Conservation (phyloP, 2,113 vertebrate genomes). For the Gymnocephalus cernua region DNA sequence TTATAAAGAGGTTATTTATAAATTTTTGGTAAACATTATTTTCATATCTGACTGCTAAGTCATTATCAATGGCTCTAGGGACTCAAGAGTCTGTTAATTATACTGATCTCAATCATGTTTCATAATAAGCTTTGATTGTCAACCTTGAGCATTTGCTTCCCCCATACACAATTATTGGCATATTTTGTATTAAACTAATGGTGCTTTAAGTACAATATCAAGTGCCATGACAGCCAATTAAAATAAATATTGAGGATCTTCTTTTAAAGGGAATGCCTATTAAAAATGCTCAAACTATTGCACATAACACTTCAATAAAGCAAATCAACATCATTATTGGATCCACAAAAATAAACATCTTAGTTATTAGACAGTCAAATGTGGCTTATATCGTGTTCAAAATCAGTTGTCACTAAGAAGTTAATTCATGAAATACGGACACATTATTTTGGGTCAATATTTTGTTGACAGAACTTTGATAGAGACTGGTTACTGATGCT, state of each 20-base stretch:
- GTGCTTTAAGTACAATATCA: slow-evolving; percentile 36
- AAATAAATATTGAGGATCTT: slow-evolving; percentile 30
- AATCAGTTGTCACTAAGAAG: slow-evolving; percentile 19
- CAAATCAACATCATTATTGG: slow-evolving; percentile 39
- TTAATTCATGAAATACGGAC: slow-evolving; percentile 20
- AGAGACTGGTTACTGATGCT: too few relatives aligned
- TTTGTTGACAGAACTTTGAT: too few relatives aligned
- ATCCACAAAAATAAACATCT: slow-evolving; percentile 54
- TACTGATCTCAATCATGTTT: slow-evolving; percentile 33
- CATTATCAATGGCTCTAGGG: slow-evolving; percentile 40
- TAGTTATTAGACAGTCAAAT: slow-evolving; percentile 25
- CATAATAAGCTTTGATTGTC: slow-evolving; percentile 82
- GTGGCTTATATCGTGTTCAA: slow-evolving; percentile 5
- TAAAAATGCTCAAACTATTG: slow-evolving; percentile 63
- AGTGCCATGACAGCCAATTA: slow-evolving; percentile 23
- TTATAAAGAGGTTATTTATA: slow-evolving; percentile 55
- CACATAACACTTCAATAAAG: slow-evolving; percentile 66
- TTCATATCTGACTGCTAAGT: slow-evolving; percentile 15
- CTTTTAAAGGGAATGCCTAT: slow-evolving; percentile 17
- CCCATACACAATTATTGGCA: slow-evolving; percentile 26
- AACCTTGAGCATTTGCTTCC: slow-evolving; percentile 62
- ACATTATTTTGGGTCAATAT: slow-evolving; percentile 14
- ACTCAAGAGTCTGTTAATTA: slow-evolving; percentile 15
- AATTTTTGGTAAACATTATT: slow-evolving; percentile 50
- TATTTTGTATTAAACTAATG: slow-evolving; percentile 12